phyloP scores from a whole-genome alignment of 2,797 vertebrate genomes.

The Nannoperca australis region DNA sequence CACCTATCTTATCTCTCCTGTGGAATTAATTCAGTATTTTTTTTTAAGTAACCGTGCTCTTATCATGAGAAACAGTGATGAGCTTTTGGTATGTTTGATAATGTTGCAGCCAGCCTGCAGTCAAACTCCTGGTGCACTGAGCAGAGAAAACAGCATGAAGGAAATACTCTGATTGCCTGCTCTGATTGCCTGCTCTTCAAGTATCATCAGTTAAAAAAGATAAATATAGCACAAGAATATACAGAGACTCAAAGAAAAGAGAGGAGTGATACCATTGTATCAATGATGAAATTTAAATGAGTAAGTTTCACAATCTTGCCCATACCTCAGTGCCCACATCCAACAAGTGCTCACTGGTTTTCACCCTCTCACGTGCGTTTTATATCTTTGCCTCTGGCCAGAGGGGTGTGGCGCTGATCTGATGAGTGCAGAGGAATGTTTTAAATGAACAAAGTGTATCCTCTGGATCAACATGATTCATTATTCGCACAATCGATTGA shows the following conservation, averaged over 20 bases:
- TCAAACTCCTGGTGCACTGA: conserved; percentile 33
- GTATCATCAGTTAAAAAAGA: conserved; percentile 49
- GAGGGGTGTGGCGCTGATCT: conserved; percentile 40
- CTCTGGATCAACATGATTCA: conserved; percentile 60
- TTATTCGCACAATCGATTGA: conserved; percentile 24
- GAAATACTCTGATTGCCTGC: conserved; percentile 25
- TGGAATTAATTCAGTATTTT: conserved; percentile 31
- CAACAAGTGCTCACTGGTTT: conserved; percentile 71
- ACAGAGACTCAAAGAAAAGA: neutral
- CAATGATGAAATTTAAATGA: conserved; percentile 8
- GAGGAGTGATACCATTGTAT: neutral
- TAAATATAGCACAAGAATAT: conserved; percentile 47
- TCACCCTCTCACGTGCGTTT: conserved; percentile 49
- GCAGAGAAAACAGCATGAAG: conserved; percentile 20
- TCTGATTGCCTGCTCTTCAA: conserved; percentile 22
- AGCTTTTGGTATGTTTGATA: conserved; percentile 26
- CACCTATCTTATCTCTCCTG: conserved; percentile 36
- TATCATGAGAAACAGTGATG: conserved; percentile 16
- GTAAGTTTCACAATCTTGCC: conserved; percentile 27
- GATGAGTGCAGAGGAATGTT: conserved; percentile 63
- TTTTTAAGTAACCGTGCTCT: neutral
- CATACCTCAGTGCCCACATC: conserved; percentile 23
- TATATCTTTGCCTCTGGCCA: conserved; percentile 35
- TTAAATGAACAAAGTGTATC: conserved; percentile 57
- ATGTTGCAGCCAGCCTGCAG: conserved; percentile 29